A percentile compares a stretch with the other conserved stretches of the same genome.
Evolutionary conservation across 2,113 vertebrate genomes (phyloP).

Genomic region (Rhinichthys klamathensis): DNA sequence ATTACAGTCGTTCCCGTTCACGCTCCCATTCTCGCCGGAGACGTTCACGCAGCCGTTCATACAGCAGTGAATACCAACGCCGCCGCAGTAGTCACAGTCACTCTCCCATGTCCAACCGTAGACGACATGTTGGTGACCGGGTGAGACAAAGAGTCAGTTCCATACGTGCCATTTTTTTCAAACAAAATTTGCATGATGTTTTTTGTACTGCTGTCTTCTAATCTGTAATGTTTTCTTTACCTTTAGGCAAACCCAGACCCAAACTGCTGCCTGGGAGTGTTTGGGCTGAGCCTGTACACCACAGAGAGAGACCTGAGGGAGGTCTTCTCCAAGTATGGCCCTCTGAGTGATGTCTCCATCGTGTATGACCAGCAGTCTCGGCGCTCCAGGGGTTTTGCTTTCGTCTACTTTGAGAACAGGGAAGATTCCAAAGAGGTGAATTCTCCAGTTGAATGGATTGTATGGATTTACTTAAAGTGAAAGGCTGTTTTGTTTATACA

Average conservation of each 20-base stretch:
- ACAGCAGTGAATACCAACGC: conserved; percentile 88
- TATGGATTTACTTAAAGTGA: neutral
- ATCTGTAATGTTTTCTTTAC: neutral
- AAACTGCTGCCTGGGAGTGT: conserved; percentile 93
- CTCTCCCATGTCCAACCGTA: conserved; percentile 95
- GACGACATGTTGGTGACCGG: conserved; percentile 92
- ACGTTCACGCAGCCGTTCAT: conserved; percentile 86
- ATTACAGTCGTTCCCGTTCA: conserved; percentile 88
- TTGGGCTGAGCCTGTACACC: conserved; percentile 94
- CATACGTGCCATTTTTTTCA: neutral
- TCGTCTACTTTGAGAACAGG: conserved; percentile 94
- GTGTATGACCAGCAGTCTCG: conserved; percentile 96
- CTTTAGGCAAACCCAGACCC: conserved; percentile 92
- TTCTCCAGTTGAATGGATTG: neutral
- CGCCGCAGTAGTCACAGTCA: conserved; percentile 91
- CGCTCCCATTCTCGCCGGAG: conserved; percentile 88
- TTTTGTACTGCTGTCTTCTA: neutral
- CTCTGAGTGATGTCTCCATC: conserved; percentile 88
- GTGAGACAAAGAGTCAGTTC: conserved; percentile 63
- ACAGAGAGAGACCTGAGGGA: conserved; percentile 93
- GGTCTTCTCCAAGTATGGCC: conserved; percentile 95
- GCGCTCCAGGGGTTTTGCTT: conserved; percentile 92
- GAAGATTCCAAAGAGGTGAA: conserved; percentile 90
- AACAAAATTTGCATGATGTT: neutral
- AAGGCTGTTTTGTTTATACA: neutral